Percentiles rank a stretch among this genome's conserved stretches.
Evolutionary conservation across 2,888 invertebrate species (phyloP).

Genomic region (Magallana nippona): DNA sequence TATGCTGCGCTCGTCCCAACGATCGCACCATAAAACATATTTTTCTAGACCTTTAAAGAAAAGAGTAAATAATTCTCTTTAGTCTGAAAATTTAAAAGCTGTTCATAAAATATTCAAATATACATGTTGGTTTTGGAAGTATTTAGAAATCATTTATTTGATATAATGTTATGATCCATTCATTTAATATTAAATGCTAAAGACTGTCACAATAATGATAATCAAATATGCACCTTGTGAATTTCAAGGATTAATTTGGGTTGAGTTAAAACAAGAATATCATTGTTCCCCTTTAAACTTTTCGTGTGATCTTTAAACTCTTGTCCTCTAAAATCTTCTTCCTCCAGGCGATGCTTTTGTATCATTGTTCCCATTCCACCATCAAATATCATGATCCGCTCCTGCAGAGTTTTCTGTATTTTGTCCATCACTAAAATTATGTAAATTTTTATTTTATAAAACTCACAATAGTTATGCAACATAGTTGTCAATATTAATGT

Average conservation of each 20-base stretch:
- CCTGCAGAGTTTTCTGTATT: constrained; percentile 63
- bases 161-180: too few relatives aligned
- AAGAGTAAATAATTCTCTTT: too few relatives aligned
- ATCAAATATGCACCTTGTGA: constrained; percentile 79
- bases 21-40: too few relatives aligned
- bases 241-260: constrained; percentile 82
- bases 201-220: not conserved
- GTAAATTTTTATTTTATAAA: not conserved
- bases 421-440: constrained; percentile 38
- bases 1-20: too few relatives aligned
- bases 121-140: too few relatives aligned
- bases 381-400: constrained; percentile 82
- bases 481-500: too few relatives aligned
- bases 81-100: too few relatives aligned
- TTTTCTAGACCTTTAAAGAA: too few relatives aligned
- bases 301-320: constrained; percentile 80
- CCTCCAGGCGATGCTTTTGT: constrained; percentile 81
- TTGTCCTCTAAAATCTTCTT: constrained; percentile 81
- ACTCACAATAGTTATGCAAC: not conserved
- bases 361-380: constrained; percentile 85
- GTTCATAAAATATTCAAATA: too few relatives aligned
- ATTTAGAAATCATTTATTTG: too few relatives aligned
- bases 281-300: constrained; percentile 83
- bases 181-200: too few relatives aligned
- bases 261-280: constrained; percentile 82